Conservation (phyloP, 2,888 invertebrate genomes). For the Periphyllus acericola region DNA sequence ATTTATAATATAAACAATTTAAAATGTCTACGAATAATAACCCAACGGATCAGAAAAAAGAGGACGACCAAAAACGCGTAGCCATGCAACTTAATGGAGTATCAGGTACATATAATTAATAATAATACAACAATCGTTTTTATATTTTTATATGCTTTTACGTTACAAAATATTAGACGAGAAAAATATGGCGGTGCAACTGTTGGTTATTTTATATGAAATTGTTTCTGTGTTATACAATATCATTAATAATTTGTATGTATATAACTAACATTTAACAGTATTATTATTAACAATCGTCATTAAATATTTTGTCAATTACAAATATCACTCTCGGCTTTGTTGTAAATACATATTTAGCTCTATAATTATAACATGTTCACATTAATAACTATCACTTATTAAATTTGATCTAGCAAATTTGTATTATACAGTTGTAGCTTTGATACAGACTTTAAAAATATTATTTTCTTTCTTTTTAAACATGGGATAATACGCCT, state of each 20-base stretch:
- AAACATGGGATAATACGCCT: neutral
- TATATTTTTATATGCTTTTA: neutral
- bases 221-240: neutral
- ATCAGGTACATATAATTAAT: constrained; percentile 19
- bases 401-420: too few relatives aligned
- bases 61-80: constrained; percentile 37
- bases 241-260: neutral
- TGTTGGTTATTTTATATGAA: neutral
- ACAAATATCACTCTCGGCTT: neutral
- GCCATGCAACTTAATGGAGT: constrained; percentile 24
- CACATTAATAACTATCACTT: too few relatives aligned
- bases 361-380: too few relatives aligned
- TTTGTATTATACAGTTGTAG: too few relatives aligned
- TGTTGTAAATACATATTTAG: too few relatives aligned
- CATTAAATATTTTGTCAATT: neutral
- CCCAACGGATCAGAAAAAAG: constrained; percentile 31
- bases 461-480: neutral
- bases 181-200: neutral
- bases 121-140: neutral
- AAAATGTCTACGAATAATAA: constrained; percentile 49
- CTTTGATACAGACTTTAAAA: too few relatives aligned
- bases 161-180: too few relatives aligned
- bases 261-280: too few relatives aligned
- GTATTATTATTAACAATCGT: neutral
- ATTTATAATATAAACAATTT: neutral